These are phyloP conservation scores for Neuroterus valhalla DNA, from an alignment of 1,140 invertebrate species.

Conservation along the genomic window DNA sequence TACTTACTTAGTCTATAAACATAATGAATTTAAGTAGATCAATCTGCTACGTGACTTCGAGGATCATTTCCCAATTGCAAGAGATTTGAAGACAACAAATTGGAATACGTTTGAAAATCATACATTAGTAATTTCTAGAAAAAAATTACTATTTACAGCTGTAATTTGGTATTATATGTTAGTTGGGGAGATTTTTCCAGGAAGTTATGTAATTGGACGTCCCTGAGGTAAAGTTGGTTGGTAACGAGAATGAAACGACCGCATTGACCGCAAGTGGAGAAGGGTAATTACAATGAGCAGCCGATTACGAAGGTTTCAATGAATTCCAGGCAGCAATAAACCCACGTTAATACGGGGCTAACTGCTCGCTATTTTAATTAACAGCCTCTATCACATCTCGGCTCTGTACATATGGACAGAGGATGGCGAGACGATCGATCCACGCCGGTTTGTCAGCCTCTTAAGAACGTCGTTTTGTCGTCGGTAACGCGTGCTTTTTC, in stretches of 20 bases:
- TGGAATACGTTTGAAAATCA: too few relatives aligned
- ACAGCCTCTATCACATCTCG: constrained; percentile 57
- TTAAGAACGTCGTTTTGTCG: constrained; percentile 46
- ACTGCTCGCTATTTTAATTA: constrained; percentile 72
- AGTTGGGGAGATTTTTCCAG: constrained; percentile 16
- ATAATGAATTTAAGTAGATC: too few relatives aligned
- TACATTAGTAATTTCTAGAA: not conserved
- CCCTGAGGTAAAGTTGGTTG: constrained; percentile 27
- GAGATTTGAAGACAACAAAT: too few relatives aligned
- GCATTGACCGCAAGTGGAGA: constrained; percentile 46
- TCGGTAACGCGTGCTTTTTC: constrained; percentile 42
- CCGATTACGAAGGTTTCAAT: constrained; percentile 65
- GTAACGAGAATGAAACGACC: constrained; percentile 52
- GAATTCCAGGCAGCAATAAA: constrained; percentile 69
- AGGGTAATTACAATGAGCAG: constrained; percentile 39
- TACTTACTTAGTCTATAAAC: too few relatives aligned
- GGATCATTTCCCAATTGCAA: too few relatives aligned
- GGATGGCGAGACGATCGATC: constrained; percentile 32
- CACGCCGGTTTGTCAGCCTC: constrained; percentile 45
- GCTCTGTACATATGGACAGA: constrained; percentile 40
- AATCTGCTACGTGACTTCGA: too few relatives aligned
- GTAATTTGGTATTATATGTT: constrained; percentile 11
- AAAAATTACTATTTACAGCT: not conserved
- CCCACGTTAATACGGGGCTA: constrained; percentile 67
- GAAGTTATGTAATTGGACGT: constrained; percentile 24